These are phyloP conservation scores for Hormaphis cornu DNA, from an alignment of 1,140 invertebrate species.

Conservation along the genomic window DNA sequence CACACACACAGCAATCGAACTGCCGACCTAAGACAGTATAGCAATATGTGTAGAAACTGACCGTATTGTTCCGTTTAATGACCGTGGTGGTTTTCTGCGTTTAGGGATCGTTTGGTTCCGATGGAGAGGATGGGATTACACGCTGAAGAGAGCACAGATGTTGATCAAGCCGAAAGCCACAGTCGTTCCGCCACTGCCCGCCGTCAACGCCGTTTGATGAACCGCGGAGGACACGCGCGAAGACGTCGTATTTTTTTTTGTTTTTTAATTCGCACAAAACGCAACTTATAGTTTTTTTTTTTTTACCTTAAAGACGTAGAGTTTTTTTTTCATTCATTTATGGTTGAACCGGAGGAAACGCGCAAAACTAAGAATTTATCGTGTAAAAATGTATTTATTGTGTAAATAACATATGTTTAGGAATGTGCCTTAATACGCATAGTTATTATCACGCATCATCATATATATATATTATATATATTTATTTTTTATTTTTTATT, in stretches of 20 bases:
- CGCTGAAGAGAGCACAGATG: slow-evolving; percentile 76
- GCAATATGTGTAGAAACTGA: too few species aligned
- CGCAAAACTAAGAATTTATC: too few species aligned
- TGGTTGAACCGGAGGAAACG: too few species aligned
- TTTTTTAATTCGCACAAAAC: background rate
- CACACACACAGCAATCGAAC: too few species aligned
- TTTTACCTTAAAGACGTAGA: too few species aligned
- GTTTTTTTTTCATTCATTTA: too few species aligned
- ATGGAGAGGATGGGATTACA: slow-evolving; percentile 89
- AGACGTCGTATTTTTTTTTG: background rate
- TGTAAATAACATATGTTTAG: slow-evolving; percentile 7
- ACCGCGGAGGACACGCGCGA: background rate
- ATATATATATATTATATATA: background rate
- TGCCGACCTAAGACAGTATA: too few species aligned
- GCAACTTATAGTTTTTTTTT: background rate
- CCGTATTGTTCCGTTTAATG: too few species aligned
- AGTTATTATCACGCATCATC: too few species aligned
- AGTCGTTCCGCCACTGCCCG: slow-evolving; percentile 3
- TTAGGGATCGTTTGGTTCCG: slow-evolving; percentile 90
- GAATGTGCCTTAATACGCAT: slow-evolving; percentile 11
- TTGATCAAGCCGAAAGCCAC: slow-evolving; percentile 72
- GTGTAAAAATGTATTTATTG: slow-evolving; percentile 20
- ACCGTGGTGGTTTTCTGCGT: too few species aligned
- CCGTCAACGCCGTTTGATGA: background rate
- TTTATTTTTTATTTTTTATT: background rate